Evolutionary conservation across 2,888 invertebrate genomes (phyloP), one percentile per base, ranked within the genome.

Genomic region (Lissocephala sabroskyi): DNA sequence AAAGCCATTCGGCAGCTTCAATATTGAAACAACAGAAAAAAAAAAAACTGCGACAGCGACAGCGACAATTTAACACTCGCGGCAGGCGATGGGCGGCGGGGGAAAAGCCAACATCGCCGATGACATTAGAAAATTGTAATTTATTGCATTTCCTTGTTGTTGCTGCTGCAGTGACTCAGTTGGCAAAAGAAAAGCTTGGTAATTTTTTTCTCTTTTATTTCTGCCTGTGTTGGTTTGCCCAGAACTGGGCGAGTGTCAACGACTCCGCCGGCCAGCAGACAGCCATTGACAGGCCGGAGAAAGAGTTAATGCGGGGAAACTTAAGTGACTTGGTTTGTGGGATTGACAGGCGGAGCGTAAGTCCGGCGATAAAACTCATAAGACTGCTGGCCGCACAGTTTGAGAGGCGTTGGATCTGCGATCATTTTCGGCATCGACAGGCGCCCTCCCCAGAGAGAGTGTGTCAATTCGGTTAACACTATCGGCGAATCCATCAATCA

Each of bases 101-200:
- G n/a, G n/a, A n/a, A n/a, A n/a, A n/a, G n/a, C n/a, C n/a, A n/a
- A n/a, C n/a, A 44, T 51, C 58, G 64, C 51, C 67, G 70, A 62
- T 75, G 71, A 77, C 64, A 73, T 73, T 73, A 64, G 78, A 76
- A 71, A 63, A 78, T 76, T 68, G 64, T 66, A 66, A 76, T 76
- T 75, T 79, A 79, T 75, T 79, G 60, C 74, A 64, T 65, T 73
- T 62, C 53, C 54, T 59, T 57, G 56, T 55, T 52, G 42, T 29
- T 53, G 32, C 41, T 26, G 36, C 5, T 43, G 40, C 17, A 42
- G 47, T 54, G 57, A 49, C 33, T 65, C 62, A 46, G 44, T 41
- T 35, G 35, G 35, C 35, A 35, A 7, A 35, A 35, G 16, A 16
- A 16, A 14, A 35, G 35, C 41, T 33, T 44, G 55, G n/a, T n/a